Percentiles rank a stretch among this genome's conserved stretches.
phyloP scores from a whole-genome alignment of 2,888 invertebrate species.

The Acleris literana region DNA sequence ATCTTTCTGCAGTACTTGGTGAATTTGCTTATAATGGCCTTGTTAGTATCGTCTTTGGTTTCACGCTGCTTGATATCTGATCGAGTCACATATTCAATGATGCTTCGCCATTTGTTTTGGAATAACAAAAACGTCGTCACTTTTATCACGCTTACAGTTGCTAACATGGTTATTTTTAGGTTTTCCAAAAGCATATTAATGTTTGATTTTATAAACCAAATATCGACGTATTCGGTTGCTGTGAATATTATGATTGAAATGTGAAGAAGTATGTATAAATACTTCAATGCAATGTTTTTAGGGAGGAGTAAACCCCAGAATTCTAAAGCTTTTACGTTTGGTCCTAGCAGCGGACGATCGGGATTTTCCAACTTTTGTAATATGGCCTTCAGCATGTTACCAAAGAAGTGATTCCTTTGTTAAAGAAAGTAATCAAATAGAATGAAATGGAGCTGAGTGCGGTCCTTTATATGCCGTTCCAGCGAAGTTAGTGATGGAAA shows the following conservation, averaged over 20 bases:
- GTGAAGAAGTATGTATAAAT: conserved; percentile 63
- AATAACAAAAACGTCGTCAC: conserved; percentile 62
- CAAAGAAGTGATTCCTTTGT: not conserved
- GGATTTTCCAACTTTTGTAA: conserved; percentile 64
- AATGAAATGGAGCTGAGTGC: not conserved
- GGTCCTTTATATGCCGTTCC: not conserved
- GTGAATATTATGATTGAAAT: conserved; percentile 61
- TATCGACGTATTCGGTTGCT: conserved; percentile 65
- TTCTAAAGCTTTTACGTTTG: conserved; percentile 64
- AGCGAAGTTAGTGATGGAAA: not conserved
- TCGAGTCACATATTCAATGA: conserved; percentile 65
- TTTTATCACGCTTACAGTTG: conserved; percentile 66
- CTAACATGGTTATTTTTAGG: conserved; percentile 69
- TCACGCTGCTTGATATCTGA: conserved; percentile 59
- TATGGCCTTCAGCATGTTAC: conserved; percentile 52
- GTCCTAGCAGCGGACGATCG: conserved; percentile 64
- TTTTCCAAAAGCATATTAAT: conserved; percentile 66
- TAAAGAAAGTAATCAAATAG: not conserved
- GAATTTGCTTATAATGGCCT: conserved; percentile 49
- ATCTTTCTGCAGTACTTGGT: conserved; percentile 69
- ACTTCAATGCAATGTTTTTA: conserved; percentile 47
- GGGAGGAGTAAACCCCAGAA: conserved; percentile 75
- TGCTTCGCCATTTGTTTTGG: conserved; percentile 63
- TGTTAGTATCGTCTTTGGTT: conserved; percentile 47
- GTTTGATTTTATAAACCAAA: conserved; percentile 68